Evolutionary conservation across 2,888 invertebrate species (phyloP).

Genomic region (Fissipunctia ypsillon): DNA sequence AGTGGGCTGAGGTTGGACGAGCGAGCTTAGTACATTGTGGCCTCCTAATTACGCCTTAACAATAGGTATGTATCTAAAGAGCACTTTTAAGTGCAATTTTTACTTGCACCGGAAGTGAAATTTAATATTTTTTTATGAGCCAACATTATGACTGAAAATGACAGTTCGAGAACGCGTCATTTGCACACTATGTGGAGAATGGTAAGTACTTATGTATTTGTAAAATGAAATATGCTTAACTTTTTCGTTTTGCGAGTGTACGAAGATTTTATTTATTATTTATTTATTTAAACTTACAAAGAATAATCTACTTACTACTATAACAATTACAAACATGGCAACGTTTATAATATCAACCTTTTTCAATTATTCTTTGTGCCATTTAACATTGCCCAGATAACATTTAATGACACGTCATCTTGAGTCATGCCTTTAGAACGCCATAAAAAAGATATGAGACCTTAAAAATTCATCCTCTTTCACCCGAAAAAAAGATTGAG

Average conservation of each 20-base stretch:
- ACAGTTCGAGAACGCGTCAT: neutral
- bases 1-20: neutral
- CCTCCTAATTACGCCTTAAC: neutral
- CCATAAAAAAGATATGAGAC: neutral
- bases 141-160: neutral
- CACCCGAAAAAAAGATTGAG: conserved; percentile 18
- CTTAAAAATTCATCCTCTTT: neutral
- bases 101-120: too few relatives aligned
- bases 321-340: too few relatives aligned
- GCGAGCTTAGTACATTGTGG: neutral
- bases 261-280: too few relatives aligned
- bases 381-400: too few relatives aligned
- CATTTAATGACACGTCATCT: neutral
- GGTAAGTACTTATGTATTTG: neutral
- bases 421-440: neutral
- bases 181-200: neutral
- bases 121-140: neutral
- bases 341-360: too few relatives aligned
- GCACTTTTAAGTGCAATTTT: too few relatives aligned
- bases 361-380: too few relatives aligned
- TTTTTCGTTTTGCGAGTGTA: neutral
- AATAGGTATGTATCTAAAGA: too few relatives aligned
- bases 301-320: too few relatives aligned
- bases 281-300: too few relatives aligned
- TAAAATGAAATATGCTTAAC: neutral